Conservation (phyloP, 2,113 vertebrate species). For the Hippocampus barbouri region DNA sequence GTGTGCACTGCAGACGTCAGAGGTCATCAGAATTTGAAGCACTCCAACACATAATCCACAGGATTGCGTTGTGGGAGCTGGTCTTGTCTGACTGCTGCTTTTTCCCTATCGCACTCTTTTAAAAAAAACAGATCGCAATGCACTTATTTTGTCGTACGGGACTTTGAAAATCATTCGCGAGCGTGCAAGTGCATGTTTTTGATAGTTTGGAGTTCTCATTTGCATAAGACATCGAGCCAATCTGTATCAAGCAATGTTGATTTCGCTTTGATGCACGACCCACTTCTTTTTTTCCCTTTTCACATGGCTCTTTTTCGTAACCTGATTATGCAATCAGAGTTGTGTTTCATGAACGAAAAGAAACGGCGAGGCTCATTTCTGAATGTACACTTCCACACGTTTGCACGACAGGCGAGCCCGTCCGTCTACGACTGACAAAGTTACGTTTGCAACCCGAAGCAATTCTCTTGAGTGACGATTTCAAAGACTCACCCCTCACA, state of each 20-base stretch:
- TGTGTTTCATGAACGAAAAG: neutral
- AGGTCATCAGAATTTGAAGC: slow-evolving; percentile 27
- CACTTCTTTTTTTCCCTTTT: neutral
- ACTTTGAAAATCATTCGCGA: too few species aligned
- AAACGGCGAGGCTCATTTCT: too few species aligned
- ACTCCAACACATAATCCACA: slow-evolving; percentile 31
- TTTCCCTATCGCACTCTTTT: slow-evolving; percentile 13
- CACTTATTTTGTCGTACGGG: neutral
- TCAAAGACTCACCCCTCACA: slow-evolving; percentile 54
- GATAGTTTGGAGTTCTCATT: neutral
- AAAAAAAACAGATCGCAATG: slow-evolving; percentile 10
- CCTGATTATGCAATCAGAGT: neutral
- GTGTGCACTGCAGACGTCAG: slow-evolving; percentile 30
- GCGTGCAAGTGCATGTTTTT: neutral
- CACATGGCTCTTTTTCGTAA: neutral
- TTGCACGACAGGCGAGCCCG: neutral
- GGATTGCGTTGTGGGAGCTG: slow-evolving; percentile 5
- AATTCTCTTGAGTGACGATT: neutral
- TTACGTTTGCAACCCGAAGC: neutral
- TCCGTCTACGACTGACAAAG: neutral
- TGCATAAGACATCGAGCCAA: neutral
- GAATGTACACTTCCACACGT: neutral
- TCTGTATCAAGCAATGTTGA: neutral
- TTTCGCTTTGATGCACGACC: neutral
- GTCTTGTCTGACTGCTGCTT: slow-evolving; percentile 19